Base-by-base conservation (phyloP, 2,888 invertebrate species). In the Coelopa pilipes region DNA sequence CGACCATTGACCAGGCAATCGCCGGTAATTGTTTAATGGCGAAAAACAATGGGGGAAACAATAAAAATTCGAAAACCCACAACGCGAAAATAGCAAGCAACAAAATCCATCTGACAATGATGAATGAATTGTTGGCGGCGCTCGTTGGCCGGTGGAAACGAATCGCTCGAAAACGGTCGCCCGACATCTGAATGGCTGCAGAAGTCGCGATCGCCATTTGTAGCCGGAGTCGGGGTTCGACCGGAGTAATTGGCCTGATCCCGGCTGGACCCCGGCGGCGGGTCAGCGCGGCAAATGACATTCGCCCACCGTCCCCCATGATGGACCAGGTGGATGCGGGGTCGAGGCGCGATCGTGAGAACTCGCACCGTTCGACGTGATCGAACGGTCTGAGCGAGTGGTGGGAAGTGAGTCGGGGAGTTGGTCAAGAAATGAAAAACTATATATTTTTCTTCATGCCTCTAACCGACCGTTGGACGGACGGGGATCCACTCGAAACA, bases 111-210 rank as follows among this genome's bases (percentile, higher is more conserved):
- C 62, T 76, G 78, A 77, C 78, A 78, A 73, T 78, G 79, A 79
- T 79, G 74, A 76, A 78, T 78, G 78, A 78, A 77, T 78, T 77
- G 77, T 76, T 79, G 75, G n/a, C n/a, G n/a, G n/a, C n/a, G n/a
- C n/a, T 72, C 69, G 75, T 76, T 62, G 24, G 62, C 50, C 46
- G 45, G 62, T 10, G 34, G 13, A 60, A 60, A 60, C 24, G 9
- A n/a, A 15, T 34, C 34, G 45, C 47, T 55, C 70, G 19, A 55
- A 68, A 21, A 73, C 60, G n/a, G 53, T 34, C 34, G 24, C 12
- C 4, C 1, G 13, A 53, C 53, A 53, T 13, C n/a, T 60, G 15
- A 60, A 60, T 60, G 12, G 34, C 19, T 24, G 24, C 60, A 62
- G 62, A 62, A 62, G 45, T 62, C 15, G 12, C n/a, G n/a, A 1